Base-by-base conservation (phyloP, 2,113 vertebrate species). In the Brachionichthys hirsutus region DNA sequence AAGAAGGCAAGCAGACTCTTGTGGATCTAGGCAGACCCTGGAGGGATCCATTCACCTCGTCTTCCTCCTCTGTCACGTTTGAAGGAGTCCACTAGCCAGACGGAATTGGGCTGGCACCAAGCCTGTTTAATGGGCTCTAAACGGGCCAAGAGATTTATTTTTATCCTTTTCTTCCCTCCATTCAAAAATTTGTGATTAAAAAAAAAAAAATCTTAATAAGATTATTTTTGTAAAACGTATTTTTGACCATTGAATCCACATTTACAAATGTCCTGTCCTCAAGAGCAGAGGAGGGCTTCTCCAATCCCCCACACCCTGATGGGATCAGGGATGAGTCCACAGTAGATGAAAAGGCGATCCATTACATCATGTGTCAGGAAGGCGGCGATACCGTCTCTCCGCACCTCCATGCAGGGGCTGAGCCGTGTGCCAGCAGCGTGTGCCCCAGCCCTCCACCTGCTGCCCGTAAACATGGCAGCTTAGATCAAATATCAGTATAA, bases 331-430 rank as follows among this genome's bases (percentile, higher is more conserved):
- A 48, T 72, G 67, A 82, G 74, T 11, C 19, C 62, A 65, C 56
- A 20, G 53, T 30, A 62, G 80, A 59, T 41, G 3, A 38, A 35
- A 67, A 69, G 59, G 52, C 4, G 42, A 54, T 42, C 9, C 66
- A 73, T 87, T 81, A 87, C 78, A 70, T 84, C 80, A 82, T 66
- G 19, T 42, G 9, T 54, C 55, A 60, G 64, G 79, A 76, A 78
- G 63, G 36, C 5, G 34, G 59, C 56, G 70, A 85, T 67, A 74
- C 71, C 12, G 20, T 63, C 69, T 75, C 44, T 9, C 52, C 73
- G 71, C 34, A 11, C 55, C 72, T 50, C 30, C n/a, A 46, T 10
- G 22, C 66, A 43, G 51, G 19, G 57, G n/a, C 60, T 35, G 41
- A 51, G 82, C 74, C 45, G 16, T 59, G 72, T 72, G 42, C 53